Conservation (phyloP, 2,888 invertebrate genomes). For the Erynnis tages region DNA sequence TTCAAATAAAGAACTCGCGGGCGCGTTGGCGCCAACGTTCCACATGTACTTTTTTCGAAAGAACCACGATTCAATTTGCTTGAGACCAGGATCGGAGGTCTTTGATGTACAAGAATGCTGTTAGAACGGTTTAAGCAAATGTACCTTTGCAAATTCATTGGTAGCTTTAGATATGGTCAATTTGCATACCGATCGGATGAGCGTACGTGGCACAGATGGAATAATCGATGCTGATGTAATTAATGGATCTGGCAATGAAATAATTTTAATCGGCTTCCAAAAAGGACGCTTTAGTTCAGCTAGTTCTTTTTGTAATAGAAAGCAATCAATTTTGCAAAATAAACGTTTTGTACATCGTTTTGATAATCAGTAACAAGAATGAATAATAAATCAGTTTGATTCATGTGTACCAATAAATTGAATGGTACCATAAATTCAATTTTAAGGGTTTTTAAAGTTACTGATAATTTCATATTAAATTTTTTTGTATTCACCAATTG, state of each 20-base stretch:
- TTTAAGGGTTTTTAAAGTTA: no score
- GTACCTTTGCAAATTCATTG: constrained; percentile 23
- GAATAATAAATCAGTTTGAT: no score
- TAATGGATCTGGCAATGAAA: neutral
- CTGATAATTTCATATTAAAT: no score
- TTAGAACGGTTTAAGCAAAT: constrained; percentile 24
- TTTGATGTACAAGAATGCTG: constrained; percentile 27
- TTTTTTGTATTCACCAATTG: no score
- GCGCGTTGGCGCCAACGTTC: constrained; percentile 77
- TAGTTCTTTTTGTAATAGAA: no score
- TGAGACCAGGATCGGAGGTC: constrained; percentile 44
- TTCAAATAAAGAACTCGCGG: constrained; percentile 71
- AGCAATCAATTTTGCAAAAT: no score
- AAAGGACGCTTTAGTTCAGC: no score
- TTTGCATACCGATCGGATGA: constrained; percentile 18
- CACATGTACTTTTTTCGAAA: constrained; percentile 54
- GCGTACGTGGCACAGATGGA: constrained; percentile 15
- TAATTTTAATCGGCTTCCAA: no score
- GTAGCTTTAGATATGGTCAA: constrained; percentile 23
- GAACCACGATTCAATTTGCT: constrained; percentile 69
- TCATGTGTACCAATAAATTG: no score
- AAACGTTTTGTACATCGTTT: no score
- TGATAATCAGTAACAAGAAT: no score
- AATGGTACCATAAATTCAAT: no score
- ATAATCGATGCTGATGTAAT: neutral